A percentile compares a stretch with the other conserved stretches of the same genome.
Evolutionary conservation across 2,888 invertebrate species (phyloP).

Genomic region (Corbicula japonica): DNA sequence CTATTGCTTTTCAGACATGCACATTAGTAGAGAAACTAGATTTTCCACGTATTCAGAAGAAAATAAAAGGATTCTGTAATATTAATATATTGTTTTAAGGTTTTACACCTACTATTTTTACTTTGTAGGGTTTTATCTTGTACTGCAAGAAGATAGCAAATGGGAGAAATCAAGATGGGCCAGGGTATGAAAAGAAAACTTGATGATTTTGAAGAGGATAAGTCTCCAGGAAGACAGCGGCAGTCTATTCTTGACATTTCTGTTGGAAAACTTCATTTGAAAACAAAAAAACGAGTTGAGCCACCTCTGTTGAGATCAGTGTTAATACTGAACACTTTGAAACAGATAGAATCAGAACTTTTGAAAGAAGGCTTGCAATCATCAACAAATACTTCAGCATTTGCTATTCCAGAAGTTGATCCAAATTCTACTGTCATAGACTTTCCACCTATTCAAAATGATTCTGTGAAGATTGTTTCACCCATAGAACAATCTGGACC

Average conservation of each 20-base stretch:
- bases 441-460: conserved; percentile 63
- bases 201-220: conserved; percentile 47
- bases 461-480: conserved; percentile 47
- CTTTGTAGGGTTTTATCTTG: too few relatives aligned
- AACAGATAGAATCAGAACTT: conserved; percentile 95
- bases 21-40: too few relatives aligned
- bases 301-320: conserved; percentile 96
- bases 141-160: too few relatives aligned
- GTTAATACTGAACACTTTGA: conserved; percentile 96
- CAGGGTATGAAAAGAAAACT: conserved; percentile 71
- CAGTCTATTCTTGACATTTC: conserved; percentile 96
- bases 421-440: conserved; percentile 70
- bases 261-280: conserved; percentile 95
- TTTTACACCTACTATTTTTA: too few relatives aligned
- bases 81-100: too few relatives aligned
- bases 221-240: conserved; percentile 86
- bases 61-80: too few relatives aligned
- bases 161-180: conserved; percentile 76
- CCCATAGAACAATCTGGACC: conserved; percentile 55
- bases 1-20: too few relatives aligned
- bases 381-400: conserved; percentile 62
- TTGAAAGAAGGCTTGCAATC: conserved; percentile 86
- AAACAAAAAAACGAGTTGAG: conserved; percentile 89
- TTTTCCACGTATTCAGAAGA: too few relatives aligned
- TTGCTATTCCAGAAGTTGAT: conserved; percentile 67